Evolutionary conservation across 2,797 vertebrate species (phyloP), one percentile per base, ranked within the genome.

Genomic region (Prunella strophiata): DNA sequence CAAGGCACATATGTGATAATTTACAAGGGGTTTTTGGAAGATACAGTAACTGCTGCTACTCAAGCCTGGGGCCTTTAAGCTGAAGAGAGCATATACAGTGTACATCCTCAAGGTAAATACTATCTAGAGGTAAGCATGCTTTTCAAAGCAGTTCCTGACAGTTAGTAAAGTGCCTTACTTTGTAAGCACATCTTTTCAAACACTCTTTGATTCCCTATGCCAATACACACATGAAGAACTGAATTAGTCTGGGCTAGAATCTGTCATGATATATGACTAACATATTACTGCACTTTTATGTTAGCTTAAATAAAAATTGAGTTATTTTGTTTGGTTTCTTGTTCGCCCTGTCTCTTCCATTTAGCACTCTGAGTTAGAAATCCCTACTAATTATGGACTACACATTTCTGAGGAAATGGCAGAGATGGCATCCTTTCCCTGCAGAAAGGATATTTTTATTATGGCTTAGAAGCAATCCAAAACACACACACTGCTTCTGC

Each of bases 71-170:
- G 97, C 97, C 97, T 95, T 92, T 96, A 95, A 97, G 94, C 96
- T 96, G 94, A 96, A 97, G 97, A 98, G 98, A 98, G 97, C 97
- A 96, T 96, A 96, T 97, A 97, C 94, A 93, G 95, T 96, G 97
- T 98, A 97, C 97, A 78, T 98, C 98, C 98, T 98, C 89, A 97
- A 98, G 98, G 98, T 97, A 97, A 98, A 98, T 91, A 96, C 97
- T 96, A 97, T 97, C 96, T 95, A 91, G 98, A 98, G 97, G 94
- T 97, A 85, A 89, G 83, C 91, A 85, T 72, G 80, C 2, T 16
- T 76, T 94, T 97, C 95, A 95, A 93, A 97, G 94, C 50, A 21
- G 71, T 88, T 97, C 97, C 96, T 97, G 98, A 97, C 96, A 97
- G 97, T 96, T 96, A 97, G 97, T 97, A 98, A 98, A 98, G 97